Evolutionary conservation across 2,888 invertebrate species (phyloP).

Genomic region (Tromatobia lineatoria): DNA sequence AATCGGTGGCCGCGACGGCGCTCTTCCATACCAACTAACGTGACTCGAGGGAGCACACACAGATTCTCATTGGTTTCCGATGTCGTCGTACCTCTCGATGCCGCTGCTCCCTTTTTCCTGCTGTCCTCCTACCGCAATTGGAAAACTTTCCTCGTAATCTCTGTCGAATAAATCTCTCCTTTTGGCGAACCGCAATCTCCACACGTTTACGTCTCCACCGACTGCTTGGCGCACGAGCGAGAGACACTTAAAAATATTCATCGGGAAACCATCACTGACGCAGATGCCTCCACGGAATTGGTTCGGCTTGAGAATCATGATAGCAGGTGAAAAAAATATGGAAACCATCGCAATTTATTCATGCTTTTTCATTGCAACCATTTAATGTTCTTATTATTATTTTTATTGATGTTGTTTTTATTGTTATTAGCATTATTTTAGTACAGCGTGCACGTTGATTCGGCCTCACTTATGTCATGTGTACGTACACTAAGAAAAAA

Average conservation of each 20-base stretch:
- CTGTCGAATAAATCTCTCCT: conserved; percentile 78
- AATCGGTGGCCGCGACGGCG: conserved; percentile 27
- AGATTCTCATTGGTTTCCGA: conserved; percentile 78
- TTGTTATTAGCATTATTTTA: conserved; percentile 9
- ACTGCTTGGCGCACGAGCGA: not conserved
- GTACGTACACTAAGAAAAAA: not conserved
- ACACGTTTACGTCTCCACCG: conserved; percentile 34
- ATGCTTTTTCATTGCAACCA: not conserved
- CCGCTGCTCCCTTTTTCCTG: conserved; percentile 31
- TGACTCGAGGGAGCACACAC: conserved; percentile 26
- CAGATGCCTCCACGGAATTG: conserved; percentile 36
- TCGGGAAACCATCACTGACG: conserved; percentile 44
- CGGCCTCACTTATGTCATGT: not conserved
- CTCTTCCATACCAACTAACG: conserved; percentile 19
- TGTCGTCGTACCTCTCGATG: conserved; percentile 72
- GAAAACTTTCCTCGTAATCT: conserved; percentile 82
- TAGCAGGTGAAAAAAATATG: not conserved
- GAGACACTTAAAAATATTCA: conserved; percentile 50
- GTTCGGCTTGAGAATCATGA: conserved; percentile 41
- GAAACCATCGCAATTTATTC: not conserved
- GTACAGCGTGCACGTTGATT: conserved; percentile 8
- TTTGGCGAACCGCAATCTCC: conserved; percentile 60
- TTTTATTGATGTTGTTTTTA: too few relatives aligned
- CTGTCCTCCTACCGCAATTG: conserved; percentile 74
- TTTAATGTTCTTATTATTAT: not conserved